Base-by-base conservation (phyloP, 2,888 invertebrate species). In the Blastobasis lacticolella region DNA sequence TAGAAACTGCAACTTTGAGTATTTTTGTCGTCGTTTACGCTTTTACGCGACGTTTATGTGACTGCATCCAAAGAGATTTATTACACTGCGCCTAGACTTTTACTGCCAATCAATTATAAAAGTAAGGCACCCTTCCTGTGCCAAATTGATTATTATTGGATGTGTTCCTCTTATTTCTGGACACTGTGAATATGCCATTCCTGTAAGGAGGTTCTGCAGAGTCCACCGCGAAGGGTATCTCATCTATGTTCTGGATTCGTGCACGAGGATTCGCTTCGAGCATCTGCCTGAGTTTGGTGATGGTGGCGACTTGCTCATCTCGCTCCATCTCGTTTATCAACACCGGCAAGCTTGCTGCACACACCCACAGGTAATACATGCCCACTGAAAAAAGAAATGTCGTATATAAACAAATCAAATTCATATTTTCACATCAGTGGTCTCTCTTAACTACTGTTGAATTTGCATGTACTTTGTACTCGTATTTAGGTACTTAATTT, bases 291-390 rank as follows among this genome's bases (percentile, higher is more conserved):
- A 86, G 60, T 56, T 73, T 81, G 6, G 62, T 67, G 37, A 88
- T 79, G 7, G 77, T 77, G 1, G 70, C 73, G n/a, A 67, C 65
- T 53, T 86, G 81, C 54, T 85, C 78, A 49, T 85, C 83, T 1
- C 69, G 71, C 52, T 85, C 76, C 65, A 79, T 81, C 58, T 86
- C 86, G 52, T 78, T 86, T 56, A 86, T 77, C 4, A 88, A 63
- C 53, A 85, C 67, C 0, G 87, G 88, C 38, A 88, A 65, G 62
- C 78, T 85, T 1, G 78, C 74, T 7, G 79, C 75, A 61, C 88
- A 88, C 45, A 86, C 63, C 88, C 86, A 87, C 46, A 87, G 59
- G 57, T 88, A 88, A 59, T 81, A 84, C 78, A 81, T 76, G 9
- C 81, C 86, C 75, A 88, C 88, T 88, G 72, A 57, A 75, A 74